phyloP scores from a whole-genome alignment of 2,113 vertebrate species.

The Motacilla alba region DNA sequence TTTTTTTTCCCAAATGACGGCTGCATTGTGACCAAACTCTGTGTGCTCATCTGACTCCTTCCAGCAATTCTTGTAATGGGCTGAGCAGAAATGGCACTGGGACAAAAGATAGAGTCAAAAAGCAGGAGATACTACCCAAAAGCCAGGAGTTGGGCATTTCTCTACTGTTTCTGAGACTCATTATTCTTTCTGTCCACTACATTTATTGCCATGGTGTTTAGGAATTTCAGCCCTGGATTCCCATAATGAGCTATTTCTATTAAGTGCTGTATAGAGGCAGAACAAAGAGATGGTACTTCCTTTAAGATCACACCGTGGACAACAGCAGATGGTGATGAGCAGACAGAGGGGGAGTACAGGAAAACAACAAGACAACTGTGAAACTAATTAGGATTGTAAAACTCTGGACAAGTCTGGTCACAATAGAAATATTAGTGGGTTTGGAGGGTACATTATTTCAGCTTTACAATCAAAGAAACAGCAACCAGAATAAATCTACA shows the following conservation, averaged over 20 bases:
- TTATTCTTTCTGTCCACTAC: constrained; percentile 42
- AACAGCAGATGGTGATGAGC: constrained; percentile 63
- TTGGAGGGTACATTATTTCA: constrained; percentile 31
- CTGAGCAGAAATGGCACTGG: not conserved
- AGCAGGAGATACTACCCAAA: constrained; percentile 3
- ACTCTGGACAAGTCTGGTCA: constrained; percentile 57
- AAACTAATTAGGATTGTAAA: constrained; percentile 68
- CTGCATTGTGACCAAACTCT: not conserved
- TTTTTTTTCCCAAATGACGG: not conserved
- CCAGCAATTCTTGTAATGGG: not conserved
- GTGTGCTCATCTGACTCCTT: not conserved
- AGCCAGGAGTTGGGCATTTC: not conserved
- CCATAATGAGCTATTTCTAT: constrained; percentile 61
- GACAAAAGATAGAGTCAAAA: not conserved
- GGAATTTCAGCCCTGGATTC: constrained; percentile 54
- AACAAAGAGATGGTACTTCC: constrained; percentile 62
- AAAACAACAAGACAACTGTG: constrained; percentile 67
- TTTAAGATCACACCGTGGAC: constrained; percentile 42
- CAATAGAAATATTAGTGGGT: constrained; percentile 56
- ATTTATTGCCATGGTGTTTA: constrained; percentile 51
- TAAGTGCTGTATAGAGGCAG: constrained; percentile 48
- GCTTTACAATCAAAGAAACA: constrained; percentile 11
- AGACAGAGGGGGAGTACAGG: constrained; percentile 58
- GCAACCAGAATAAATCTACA: not conserved
- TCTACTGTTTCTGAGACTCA: not conserved